These are phyloP conservation scores for Phoebastria nigripes DNA, from an alignment of 2,797 vertebrate genomes.

Conservation along the genomic window DNA sequence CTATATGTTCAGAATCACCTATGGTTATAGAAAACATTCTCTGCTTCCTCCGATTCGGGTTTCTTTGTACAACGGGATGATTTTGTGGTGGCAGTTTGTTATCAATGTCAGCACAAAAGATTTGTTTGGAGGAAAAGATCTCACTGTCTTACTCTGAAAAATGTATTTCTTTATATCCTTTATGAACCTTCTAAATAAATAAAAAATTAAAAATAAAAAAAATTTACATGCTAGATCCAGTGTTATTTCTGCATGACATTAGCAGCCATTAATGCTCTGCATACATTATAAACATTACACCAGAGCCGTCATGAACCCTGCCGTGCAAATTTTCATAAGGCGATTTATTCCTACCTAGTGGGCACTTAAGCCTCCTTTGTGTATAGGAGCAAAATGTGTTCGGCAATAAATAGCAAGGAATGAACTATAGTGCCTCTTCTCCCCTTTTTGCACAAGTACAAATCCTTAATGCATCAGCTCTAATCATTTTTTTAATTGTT, in stretches of 20 bases:
- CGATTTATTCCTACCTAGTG: constrained; percentile 76
- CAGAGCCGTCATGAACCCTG: constrained; percentile 62
- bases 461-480: not conserved
- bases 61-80: not conserved
- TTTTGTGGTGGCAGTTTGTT: not conserved
- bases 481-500: constrained; percentile 20
- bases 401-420: constrained; percentile 62
- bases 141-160: not conserved
- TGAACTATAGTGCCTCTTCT: not conserved
- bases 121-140: not conserved
- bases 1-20: constrained; percentile 4
- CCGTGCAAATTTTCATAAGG: constrained; percentile 70
- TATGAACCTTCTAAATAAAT: not conserved
- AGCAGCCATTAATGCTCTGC: constrained; percentile 62
- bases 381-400: constrained; percentile 61
- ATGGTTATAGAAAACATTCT: not conserved
- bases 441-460: constrained; percentile 23
- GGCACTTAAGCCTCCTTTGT: constrained; percentile 70
- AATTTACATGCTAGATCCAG: not conserved
- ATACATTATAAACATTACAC: constrained; percentile 72
- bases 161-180: not conserved
- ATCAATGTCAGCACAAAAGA: not conserved
- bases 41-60: not conserved
- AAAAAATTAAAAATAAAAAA: not conserved
- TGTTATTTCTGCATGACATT: constrained; percentile 67